phyloP scores from a whole-genome alignment of 2,797 vertebrate species.

The Anguilla marmorata region DNA sequence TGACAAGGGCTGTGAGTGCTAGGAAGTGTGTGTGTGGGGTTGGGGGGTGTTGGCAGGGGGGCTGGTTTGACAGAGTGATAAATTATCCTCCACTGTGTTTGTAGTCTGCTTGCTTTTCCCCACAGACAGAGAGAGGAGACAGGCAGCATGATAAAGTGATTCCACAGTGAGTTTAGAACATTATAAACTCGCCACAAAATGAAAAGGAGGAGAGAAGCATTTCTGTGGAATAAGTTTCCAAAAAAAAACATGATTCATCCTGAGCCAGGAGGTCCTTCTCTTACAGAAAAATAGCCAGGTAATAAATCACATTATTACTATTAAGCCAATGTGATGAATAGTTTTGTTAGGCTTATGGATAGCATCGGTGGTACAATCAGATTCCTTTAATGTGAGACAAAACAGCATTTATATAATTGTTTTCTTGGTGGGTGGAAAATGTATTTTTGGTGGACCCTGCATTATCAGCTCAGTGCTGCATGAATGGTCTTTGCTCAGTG shows the following conservation, averaged over 20 bases:
- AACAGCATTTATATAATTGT: constrained; percentile 19
- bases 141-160: constrained; percentile 41
- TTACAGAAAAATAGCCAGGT: constrained; percentile 54
- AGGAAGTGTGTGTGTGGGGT: not conserved
- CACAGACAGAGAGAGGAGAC: constrained; percentile 35
- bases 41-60: not conserved
- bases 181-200: constrained; percentile 36
- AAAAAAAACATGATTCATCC: constrained; percentile 55
- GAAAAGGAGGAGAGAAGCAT: constrained; percentile 10
- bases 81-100: constrained; percentile 48
- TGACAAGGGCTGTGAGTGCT: not conserved
- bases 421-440: constrained; percentile 21
- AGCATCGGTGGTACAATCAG: constrained; percentile 63
- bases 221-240: constrained; percentile 40
- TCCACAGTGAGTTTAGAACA: constrained; percentile 31
- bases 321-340: constrained; percentile 75
- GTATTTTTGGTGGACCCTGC: not conserved
- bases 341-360: constrained; percentile 52
- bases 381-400: constrained; percentile 36
- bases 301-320: constrained; percentile 78
- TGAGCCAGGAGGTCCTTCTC: constrained; percentile 67
- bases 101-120: constrained; percentile 23
- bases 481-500: not conserved
- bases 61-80: constrained; percentile 59
- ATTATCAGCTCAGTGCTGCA: not conserved